Base-by-base conservation (phyloP, 2,797 vertebrate genomes). In the Rhabdophis nuchalis region DNA sequence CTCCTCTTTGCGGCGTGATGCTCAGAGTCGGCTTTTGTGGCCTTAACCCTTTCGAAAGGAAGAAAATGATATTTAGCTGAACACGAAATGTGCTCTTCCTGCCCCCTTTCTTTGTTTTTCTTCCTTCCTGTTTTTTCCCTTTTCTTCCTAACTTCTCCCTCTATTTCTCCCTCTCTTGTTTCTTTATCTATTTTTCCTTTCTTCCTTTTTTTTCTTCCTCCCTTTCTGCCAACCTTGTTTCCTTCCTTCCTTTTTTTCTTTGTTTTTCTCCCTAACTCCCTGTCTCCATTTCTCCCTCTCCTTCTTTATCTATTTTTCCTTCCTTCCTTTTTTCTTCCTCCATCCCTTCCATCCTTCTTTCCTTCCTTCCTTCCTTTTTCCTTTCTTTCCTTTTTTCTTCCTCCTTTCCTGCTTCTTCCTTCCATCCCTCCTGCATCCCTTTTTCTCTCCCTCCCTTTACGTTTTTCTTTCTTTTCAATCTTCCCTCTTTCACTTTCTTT, bases 11-110 rank as follows among this genome's bases (percentile, higher is more conserved):
- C 96, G 95, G 95, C 95, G 95, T 96, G 96, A 97, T 96, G 97
- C 96, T 97, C 96, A 46, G 96, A 96, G 96, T 96, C 95, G 94
- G 94, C 93, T 96, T 97, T 97, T 97, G 96, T 97, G 96, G 97
- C 97, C 96, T 97, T 97, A 97, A 97, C 97, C 97, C 96, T 97
- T 97, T 97, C 97, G 96, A 96, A 96, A 93, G 96, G 97, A 96
- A 96, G 96, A 97, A 97, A 97, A 97, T 97, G 97, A 97, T 97
- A 97, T 97, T 97, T 97, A 97, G 96, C 97, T 96, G 95, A 96
- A 95, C 96, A 96, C 96, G 97, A 97, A 97, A 97, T 96, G 96
- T 96, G 94, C 97, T 95, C 95, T 96, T 97, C 25, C 25, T 96
- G 94, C 94, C 96, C 96, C 36, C 16, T n/a, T 25, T 29, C 41